Evolutionary conservation across 2,113 vertebrate species (phyloP), one percentile per base, ranked within the genome.

Genomic region (Serinus canaria): DNA sequence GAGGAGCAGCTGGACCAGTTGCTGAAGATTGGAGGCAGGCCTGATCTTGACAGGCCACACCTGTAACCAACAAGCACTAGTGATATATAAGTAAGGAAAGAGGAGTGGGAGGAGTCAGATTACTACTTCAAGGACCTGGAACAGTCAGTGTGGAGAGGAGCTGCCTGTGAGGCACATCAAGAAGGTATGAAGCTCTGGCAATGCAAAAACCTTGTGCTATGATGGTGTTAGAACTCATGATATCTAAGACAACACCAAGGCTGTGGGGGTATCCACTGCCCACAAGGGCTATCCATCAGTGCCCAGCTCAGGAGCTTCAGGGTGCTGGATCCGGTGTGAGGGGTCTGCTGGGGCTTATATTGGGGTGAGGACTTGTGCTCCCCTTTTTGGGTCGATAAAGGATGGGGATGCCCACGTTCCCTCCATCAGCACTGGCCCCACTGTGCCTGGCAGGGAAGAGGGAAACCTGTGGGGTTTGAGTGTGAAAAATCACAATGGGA

Each of bases 241-340:
- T 37, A 37, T 37, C 37, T 37, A 37, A n/a, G n/a, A n/a, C n/a
- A n/a, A 37, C 37, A 37, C 37, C 37, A 37, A n/a, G n/a, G 76
- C 62, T 16, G 37, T 2, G 16, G 83, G 35, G n/a, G 39, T 56
- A 87, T 43, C 59, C 66, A 7, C 33, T 7, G 4, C 25, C 3
- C 33, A 41, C 63, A 25, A 41, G 35, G 37, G 3, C 66, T 55
- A 89, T 44, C 74, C 56, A 27, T 87, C 73, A 67, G 53, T 6
- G 2, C 39, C 35, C 1, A 1, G 22, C 59, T 82, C 0, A 0
- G 60, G 22, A 68, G 25, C 39, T 24, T 47, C 2, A 13, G 66
- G 31, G 13, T 20, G 52, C 49, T 68, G 63, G 43, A 20, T 0
- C 3, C 27, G 43, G 19, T 25, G 22, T 5, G 5, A 59, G 31